A percentile compares a stretch with the other conserved stretches of the same genome.
These are phyloP conservation scores for Phaethon lepturus DNA, from an alignment of 2,113 vertebrate species.

Conservation along the genomic window DNA sequence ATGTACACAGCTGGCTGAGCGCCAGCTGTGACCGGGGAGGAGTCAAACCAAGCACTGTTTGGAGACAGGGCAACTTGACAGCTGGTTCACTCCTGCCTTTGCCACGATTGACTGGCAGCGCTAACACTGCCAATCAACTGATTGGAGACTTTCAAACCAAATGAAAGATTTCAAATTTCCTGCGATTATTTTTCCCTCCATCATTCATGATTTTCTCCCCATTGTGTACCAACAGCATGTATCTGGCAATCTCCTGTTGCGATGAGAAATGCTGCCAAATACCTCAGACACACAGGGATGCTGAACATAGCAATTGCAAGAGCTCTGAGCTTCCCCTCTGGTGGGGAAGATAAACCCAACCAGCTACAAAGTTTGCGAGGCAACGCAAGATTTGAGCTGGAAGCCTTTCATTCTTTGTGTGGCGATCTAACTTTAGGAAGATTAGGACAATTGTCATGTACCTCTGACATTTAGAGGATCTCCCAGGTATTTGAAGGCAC, in stretches of 20 bases:
- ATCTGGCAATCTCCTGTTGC: not conserved
- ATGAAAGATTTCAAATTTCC: not conserved
- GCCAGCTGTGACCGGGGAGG: rapidly evolving
- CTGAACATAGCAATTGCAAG: rapidly evolving
- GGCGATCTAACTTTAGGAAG: not conserved
- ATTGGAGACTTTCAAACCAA: not conserved
- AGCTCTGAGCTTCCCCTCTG: not conserved
- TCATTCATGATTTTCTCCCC: not conserved
- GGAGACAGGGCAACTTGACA: not conserved
- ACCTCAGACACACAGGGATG: not conserved
- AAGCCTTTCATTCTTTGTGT: not conserved
- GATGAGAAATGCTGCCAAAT: not conserved
- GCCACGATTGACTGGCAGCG: not conserved
- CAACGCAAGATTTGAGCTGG: not conserved
- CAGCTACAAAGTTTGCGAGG: not conserved
- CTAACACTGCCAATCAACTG: not conserved
- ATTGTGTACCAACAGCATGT: not conserved
- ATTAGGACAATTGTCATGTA: not conserved
- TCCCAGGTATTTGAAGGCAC: not conserved
- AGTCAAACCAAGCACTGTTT: not conserved
- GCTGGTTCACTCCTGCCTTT: not conserved
- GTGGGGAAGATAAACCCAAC: not conserved
- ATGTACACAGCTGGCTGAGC: not conserved
- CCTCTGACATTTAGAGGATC: not conserved
- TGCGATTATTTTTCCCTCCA: not conserved